Evolutionary conservation across 2,797 vertebrate species (phyloP), one percentile per base, ranked within the genome.

Genomic region (Mormyrops boulengeri): DNA sequence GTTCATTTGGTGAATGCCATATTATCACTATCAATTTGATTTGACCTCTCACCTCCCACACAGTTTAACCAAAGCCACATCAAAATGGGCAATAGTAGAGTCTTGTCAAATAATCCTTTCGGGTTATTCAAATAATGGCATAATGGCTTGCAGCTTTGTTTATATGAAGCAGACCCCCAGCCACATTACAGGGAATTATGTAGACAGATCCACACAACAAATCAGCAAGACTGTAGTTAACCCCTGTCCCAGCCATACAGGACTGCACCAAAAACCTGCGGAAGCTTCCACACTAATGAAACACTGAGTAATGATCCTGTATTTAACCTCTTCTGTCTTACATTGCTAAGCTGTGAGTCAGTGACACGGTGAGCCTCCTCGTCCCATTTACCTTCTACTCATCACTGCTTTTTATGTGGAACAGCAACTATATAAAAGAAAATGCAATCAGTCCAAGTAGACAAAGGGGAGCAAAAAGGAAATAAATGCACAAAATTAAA

Each of bases 201-300:
- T 47, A n/a, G 53, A 87, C 52, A 62, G 30, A 87, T 55, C 86
- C 55, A 60, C 52, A 41, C 53, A 87, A 60, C 86, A 87, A 47
- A 55, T 87, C 50, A 60, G 30, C 30, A 38, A 87, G 30, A 62
- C 88, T 34, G 49, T 73, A 73, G 73, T 88, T 88, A 34, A 88
- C 41, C 44, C 88, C 44, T 19, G 1, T 11, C 11, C 57, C 30
- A 30, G 8, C 9, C 60, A 88, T 49, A 49, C 52, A 44, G 30
- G 52, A 41, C 22, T 44, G 14, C 34, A 60, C 19, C 14, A n/a
- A 62, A 26, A 17, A 30, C 22, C 85, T 30, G 50, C 49, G 38
- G 55, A 87, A 41, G 30, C 53, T 57, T 87, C 52, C 30, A 62
- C 8, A 41, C 30, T 41, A 60, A 38, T 53, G 60, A 60, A 60